phyloP scores from a whole-genome alignment of 2,888 invertebrate species.

The Dynastes tityus region DNA sequence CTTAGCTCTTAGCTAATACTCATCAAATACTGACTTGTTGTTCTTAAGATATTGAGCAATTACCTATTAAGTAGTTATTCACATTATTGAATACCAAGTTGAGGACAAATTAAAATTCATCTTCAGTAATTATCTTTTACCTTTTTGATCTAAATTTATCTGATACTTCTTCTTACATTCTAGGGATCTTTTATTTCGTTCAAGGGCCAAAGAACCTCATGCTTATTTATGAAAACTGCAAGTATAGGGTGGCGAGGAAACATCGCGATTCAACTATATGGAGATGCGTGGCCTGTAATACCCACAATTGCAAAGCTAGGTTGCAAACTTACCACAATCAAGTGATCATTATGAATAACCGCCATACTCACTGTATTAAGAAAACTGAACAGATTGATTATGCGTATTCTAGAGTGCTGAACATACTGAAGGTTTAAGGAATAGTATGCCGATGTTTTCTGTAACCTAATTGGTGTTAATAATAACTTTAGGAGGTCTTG shows the following conservation, averaged over 20 bases:
- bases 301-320: constrained; percentile 61
- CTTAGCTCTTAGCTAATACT: too few species aligned
- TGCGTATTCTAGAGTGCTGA: background rate
- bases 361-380: constrained; percentile 11
- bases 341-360: background rate
- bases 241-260: constrained; percentile 57
- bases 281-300: constrained; percentile 59
- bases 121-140: background rate
- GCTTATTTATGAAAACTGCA: constrained; percentile 56
- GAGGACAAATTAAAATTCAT: background rate
- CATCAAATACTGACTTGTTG: background rate
- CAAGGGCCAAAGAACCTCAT: constrained; percentile 57
- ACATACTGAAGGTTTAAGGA: background rate
- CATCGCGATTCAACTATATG: constrained; percentile 57
- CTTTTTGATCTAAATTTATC: background rate
- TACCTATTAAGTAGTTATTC: background rate
- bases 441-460: background rate
- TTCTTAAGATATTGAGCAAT: background rate
- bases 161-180: constrained; percentile 14
- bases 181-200: constrained; percentile 53
- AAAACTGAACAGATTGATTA: background rate
- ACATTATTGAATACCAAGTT: background rate
- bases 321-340: constrained; percentile 55
- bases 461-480: background rate
- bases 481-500: too few species aligned